Conservation (phyloP, 2,797 vertebrate genomes). For the Morelia viridis region DNA sequence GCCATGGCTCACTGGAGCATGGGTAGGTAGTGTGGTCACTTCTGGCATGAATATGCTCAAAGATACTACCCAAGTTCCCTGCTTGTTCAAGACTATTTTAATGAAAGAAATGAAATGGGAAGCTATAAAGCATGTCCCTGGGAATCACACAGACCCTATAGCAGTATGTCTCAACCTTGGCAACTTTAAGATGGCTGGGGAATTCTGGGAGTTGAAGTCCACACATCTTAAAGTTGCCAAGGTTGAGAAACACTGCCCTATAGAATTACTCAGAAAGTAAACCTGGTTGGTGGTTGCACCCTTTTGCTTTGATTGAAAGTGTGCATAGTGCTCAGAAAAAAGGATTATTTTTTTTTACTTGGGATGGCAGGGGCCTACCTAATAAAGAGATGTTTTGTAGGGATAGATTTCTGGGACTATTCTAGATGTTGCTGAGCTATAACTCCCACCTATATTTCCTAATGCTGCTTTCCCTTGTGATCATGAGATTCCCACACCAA, state of each 20-base stretch:
- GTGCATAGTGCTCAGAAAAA: background rate
- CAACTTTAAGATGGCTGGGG: no score
- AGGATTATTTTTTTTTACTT: background rate
- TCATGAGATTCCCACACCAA: background rate
- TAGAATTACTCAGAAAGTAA: background rate
- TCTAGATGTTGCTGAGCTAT: background rate
- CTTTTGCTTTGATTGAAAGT: background rate
- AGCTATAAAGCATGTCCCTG: background rate
- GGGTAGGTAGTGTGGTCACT: background rate
- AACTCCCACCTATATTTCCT: background rate
- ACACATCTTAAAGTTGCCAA: no score
- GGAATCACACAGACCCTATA: background rate
- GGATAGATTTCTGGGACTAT: background rate
- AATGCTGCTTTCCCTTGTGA: background rate
- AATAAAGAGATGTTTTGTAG: background rate
- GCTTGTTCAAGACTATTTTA: background rate
- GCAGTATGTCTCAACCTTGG: no score
- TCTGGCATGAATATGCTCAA: background rate
- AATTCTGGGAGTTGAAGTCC: no score
- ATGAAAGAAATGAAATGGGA: background rate
- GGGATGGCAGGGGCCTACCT: background rate
- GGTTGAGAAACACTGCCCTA: no score
- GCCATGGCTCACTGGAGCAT: background rate
- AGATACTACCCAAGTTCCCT: background rate
- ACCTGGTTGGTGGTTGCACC: background rate